Conservation (phyloP, 2,888 invertebrate genomes). For the Sminthurinus aureus region DNA sequence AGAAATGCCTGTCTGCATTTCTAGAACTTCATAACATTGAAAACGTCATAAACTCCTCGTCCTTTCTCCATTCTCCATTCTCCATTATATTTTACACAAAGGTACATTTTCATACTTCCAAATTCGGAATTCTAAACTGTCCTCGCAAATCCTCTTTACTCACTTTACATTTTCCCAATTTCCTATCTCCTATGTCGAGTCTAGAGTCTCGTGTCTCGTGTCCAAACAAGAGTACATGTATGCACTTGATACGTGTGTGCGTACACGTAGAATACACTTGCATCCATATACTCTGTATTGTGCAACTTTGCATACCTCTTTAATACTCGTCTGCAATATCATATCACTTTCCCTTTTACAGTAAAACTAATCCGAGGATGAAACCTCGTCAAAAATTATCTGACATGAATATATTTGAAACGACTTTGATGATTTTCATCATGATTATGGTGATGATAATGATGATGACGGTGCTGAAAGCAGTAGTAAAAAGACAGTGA, state of each 20-base stretch:
- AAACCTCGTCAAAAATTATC: not conserved
- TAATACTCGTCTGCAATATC: not conserved
- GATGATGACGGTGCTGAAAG: no score
- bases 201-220: no score
- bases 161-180: not conserved
- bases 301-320: no score
- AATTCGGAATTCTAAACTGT: not conserved
- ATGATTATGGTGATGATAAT: no score
- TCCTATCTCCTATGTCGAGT: not conserved
- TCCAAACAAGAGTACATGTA: no score
- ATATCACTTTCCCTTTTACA: not conserved
- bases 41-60: constrained; percentile 22
- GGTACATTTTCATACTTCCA: not conserved
- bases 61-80: constrained; percentile 1
- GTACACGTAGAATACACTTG: no score
- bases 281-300: no score
- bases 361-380: not conserved
- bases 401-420: not conserved
- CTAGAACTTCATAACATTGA: not conserved
- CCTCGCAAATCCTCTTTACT: not conserved
- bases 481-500: no score
- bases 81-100: not conserved
- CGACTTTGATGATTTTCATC: no score
- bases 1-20: no score
- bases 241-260: no score